Evolutionary conservation across 2,888 invertebrate genomes (phyloP).

Genomic region (Philereme vetulata): DNA sequence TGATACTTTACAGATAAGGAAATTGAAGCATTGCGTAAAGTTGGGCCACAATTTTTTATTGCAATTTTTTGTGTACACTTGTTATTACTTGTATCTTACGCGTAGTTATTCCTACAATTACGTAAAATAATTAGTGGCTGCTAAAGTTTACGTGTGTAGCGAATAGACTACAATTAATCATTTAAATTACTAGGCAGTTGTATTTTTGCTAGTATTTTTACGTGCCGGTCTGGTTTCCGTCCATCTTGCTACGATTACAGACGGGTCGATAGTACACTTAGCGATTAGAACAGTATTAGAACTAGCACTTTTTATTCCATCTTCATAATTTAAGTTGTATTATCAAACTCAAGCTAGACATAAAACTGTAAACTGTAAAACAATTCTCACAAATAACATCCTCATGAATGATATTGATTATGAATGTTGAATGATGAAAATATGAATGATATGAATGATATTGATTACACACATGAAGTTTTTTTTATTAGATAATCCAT

Average conservation of each 20-base stretch:
- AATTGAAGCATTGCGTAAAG: too few species aligned
- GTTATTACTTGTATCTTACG: slow-evolving; percentile 5
- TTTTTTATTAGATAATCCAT: too few species aligned
- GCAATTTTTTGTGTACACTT: background rate
- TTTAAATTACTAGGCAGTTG: slow-evolving; percentile 8
- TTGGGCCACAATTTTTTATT: background rate
- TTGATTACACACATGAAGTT: too few species aligned
- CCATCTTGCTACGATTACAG: slow-evolving; percentile 28
- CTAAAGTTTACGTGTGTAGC: slow-evolving; percentile 12
- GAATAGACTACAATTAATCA: slow-evolving; percentile 13
- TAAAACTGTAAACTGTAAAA: too few species aligned
- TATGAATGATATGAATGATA: too few species aligned
- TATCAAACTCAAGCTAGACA: too few species aligned
- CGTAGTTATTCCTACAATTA: slow-evolving; percentile 13
- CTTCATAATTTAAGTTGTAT: too few species aligned
- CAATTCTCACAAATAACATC: too few species aligned
- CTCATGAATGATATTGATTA: too few species aligned
- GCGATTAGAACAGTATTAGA: background rate
- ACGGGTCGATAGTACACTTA: slow-evolving; percentile 17
- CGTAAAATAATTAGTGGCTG: slow-evolving; percentile 14
- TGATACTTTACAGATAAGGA: too few species aligned
- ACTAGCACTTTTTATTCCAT: too few species aligned
- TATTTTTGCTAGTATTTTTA: slow-evolving; percentile 19
- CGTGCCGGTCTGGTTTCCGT: slow-evolving; percentile 31
- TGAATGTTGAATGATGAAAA: too few species aligned